Evolutionary conservation across 2,113 vertebrate species (phyloP).

Genomic region (Xenopus laevis): DNA sequence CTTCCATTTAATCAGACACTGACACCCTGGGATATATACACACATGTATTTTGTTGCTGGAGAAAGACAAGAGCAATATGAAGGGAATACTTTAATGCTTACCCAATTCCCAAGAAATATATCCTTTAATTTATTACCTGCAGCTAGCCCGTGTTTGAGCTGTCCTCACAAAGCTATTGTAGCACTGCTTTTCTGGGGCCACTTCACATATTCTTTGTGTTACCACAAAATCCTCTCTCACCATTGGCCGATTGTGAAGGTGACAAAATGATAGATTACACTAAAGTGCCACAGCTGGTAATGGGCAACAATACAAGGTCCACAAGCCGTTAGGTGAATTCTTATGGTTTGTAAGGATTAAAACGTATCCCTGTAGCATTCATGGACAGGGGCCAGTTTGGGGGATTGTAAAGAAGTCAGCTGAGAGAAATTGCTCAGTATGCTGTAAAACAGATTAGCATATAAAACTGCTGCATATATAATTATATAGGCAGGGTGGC

Average conservation of each 20-base stretch:
- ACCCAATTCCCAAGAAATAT: constrained; percentile 27
- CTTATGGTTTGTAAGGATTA: neutral
- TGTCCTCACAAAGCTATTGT: neutral
- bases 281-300: neutral
- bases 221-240: neutral
- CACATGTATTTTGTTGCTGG: constrained; percentile 1
- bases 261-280: constrained; percentile 37
- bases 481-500: neutral
- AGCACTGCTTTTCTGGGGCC: constrained; percentile 8
- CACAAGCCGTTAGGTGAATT: neutral
- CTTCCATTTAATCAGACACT: constrained; percentile 11
- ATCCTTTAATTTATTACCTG: neutral
- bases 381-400: neutral
- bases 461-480: neutral
- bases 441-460: neutral
- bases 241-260: constrained; percentile 20
- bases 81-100: constrained; percentile 12
- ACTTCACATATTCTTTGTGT: constrained; percentile 29
- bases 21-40: constrained; percentile 1
- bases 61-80: constrained; percentile 17
- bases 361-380: neutral
- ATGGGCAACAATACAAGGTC: no score
- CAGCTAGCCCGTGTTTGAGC: no score
- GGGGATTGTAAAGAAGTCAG: neutral
- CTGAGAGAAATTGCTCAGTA: neutral